phyloP scores from a whole-genome alignment of 2,113 vertebrate species.

The Rhabdomys dilectus region DNA sequence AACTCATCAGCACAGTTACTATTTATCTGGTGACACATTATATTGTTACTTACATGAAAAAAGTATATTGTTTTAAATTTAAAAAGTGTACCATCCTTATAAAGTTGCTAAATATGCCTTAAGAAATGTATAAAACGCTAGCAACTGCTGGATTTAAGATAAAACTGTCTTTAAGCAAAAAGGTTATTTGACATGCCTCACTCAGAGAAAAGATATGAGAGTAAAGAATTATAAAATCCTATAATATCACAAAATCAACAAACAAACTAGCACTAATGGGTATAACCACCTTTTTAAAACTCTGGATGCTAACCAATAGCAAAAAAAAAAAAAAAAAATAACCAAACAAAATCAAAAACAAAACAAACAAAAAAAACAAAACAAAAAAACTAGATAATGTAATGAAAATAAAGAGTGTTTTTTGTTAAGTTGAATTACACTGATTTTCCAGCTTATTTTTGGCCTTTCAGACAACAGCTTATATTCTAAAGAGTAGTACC shows the following conservation, averaged over 20 bases:
- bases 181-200: background rate
- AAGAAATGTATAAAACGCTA: background rate
- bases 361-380: no score
- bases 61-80: background rate
- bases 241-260: background rate
- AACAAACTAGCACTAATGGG: background rate
- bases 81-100: background rate
- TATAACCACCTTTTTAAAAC: background rate
- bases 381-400: background rate
- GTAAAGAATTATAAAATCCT: background rate
- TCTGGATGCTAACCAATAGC: background rate
- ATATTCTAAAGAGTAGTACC: background rate
- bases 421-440: background rate
- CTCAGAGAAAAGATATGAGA: background rate
- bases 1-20: background rate
- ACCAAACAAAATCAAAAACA: no score
- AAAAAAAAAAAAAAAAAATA: background rate
- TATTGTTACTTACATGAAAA: background rate
- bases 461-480: background rate
- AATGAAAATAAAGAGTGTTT: background rate
- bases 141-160: background rate
- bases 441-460: background rate
- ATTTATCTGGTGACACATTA: background rate
- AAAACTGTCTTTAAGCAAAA: constrained; percentile 31
- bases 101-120: background rate